Evolutionary conservation across 2,113 vertebrate genomes (phyloP), one percentile per base, ranked within the genome.

Genomic region (Myiozetetes cayanensis): DNA sequence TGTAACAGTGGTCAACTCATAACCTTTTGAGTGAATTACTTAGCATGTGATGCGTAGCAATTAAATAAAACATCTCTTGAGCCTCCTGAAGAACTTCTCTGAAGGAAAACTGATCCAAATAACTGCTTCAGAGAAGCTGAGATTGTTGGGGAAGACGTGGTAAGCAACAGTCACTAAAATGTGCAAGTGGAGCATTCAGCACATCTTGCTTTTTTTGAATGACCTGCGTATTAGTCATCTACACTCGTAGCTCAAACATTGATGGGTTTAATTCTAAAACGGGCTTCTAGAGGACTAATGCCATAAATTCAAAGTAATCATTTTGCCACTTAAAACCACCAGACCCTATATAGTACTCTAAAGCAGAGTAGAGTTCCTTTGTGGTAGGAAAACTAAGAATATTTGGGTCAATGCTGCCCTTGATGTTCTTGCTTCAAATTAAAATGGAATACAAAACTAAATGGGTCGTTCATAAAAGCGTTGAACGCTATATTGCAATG

Each of bases 211-310:
- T 30, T 86, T 55, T 59, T 46, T 53, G 2, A 53, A 43, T 75
- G 43, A 78, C 18, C 33, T 62, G 12, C 1, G 0, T 39, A 27
- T 53, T 86, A n/a, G 28, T 66, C 86, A 92, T 53, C 24, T 61
- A 10, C 10, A 12, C 7, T 58, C 1, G 0, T 15, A 49, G 27
- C 21, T 74, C 23, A 43, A 4, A 50, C 0, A 1, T 49, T 12
- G 9, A 5, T 37, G 31, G 10, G 3, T 83, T 88, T 55, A 35
- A 30, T 71, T 81, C 5, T 55, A 33, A 86, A 83, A 24, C 3
- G 31, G 22, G 4, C 55, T 93, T 95, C 27, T 18, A 33, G 24
- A 22, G 55, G 5, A 30, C 37, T 58, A 39, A 27, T 12, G 31
- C 37, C 73, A 23, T 73, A 62, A 88, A 80, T 66, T 59, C 17